Evolutionary conservation across 2,888 invertebrate genomes (phyloP), one percentile per base, ranked within the genome.

Genomic region (Drosophila imparisetae): DNA sequence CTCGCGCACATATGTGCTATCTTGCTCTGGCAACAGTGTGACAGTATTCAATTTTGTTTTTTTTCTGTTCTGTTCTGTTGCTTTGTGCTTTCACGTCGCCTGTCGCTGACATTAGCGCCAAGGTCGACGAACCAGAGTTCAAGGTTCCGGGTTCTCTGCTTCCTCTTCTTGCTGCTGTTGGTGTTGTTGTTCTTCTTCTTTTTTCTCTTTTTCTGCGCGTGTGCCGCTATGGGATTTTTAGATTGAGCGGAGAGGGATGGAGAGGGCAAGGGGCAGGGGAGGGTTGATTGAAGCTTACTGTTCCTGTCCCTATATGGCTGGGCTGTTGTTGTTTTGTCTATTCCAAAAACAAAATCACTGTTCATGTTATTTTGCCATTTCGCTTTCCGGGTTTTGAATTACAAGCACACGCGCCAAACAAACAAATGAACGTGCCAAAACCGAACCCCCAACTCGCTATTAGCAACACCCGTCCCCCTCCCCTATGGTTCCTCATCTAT

Each of bases 91-190:
- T 85, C 72, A 15, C n/a, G 67, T 80, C 72, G 86, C 76, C 81
- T 78, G 75, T 79, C 66, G 74, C 80, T 92, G 91, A 91, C 91
- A 91, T 90, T 91, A 89, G 86, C 86, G 75, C 90, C 93, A 93
- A 93, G 93, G 92, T 92, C 92, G 93, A 91, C 92, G 92, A 93
- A 92, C 91, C 86, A 91, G 91, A 92, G 93, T 93, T 93, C 93
- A 93, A 93, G 92, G 93, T 90, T 91, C 80, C 65, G 74, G 48
- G 45, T 15, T 45, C 4, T 24, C 24, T 15, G 15, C 24, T 24
- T 45, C 45, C 45, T 15, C 45, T 24, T 45, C 45, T 15, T 24
- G 45, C 15, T 45, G 15, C 62, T 45, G 36, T 60, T 54, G 29
- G 27, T 24, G 42, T 36, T 27, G n/a, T 30, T 62, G n/a, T 30